Conservation (phyloP, 2,888 invertebrate species). For the Zaprionus bogoriensis region DNA sequence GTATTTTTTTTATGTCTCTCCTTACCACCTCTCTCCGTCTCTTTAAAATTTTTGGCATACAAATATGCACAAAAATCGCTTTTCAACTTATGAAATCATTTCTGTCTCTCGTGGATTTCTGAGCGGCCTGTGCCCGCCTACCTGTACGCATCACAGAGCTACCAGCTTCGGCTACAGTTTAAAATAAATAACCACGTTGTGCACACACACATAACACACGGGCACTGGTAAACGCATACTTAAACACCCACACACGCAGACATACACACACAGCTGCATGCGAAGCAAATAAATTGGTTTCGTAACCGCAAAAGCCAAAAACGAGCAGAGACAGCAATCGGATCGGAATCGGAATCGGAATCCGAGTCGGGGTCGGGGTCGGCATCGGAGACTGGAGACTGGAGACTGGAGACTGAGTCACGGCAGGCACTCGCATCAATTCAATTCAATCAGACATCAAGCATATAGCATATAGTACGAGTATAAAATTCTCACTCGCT, state of each 20-base stretch:
- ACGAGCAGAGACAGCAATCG: slow-evolving; percentile 40
- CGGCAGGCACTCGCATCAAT: slow-evolving; percentile 65
- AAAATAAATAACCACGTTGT: slow-evolving; percentile 73
- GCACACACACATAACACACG: slow-evolving; percentile 16
- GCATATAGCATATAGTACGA: slow-evolving; percentile 71
- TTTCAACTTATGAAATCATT: slow-evolving; percentile 74
- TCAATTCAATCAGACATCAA: slow-evolving; percentile 81
- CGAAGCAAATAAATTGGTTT: slow-evolving; percentile 80
- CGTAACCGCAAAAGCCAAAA: slow-evolving; percentile 79
- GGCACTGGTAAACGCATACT: no score
- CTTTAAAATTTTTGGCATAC: slow-evolving; percentile 13
- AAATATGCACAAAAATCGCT: slow-evolving; percentile 56
- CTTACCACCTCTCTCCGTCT: not conserved
- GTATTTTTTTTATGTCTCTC: slow-evolving; percentile 20
- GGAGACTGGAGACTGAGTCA: slow-evolving; percentile 31
- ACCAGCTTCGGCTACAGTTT: slow-evolving; percentile 61
- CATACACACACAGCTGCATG: slow-evolving; percentile 5
- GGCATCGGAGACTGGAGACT: slow-evolving; percentile 19
- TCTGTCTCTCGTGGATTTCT: slow-evolving; percentile 67
- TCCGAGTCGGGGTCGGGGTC: slow-evolving; percentile 7
- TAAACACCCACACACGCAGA: slow-evolving; percentile 2
- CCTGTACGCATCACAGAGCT: slow-evolving; percentile 43
- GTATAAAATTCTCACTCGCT: slow-evolving; percentile 66
- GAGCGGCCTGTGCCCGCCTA: slow-evolving; percentile 18
- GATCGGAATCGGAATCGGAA: slow-evolving; percentile 5